Evolutionary conservation across 2,888 invertebrate species (phyloP), one percentile per base, ranked within the genome.

Genomic region (Lasiommata megera): DNA sequence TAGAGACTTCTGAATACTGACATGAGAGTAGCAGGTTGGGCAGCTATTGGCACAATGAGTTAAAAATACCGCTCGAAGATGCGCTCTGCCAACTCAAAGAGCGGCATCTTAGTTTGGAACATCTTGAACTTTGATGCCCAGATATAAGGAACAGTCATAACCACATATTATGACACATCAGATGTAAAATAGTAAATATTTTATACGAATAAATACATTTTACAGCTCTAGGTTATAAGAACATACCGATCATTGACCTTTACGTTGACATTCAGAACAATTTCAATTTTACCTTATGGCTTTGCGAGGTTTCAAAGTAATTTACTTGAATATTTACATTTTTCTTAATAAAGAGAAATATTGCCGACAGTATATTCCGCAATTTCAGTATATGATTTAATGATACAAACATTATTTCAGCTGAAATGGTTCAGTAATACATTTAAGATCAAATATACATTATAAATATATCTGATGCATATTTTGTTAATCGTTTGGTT

Each of bases 21-120:
- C 83, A 84, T 79, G 76, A 78, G 86, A 88, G 88, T 76, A 80
- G 77, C 82, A 75, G 71, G 79, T 82, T 77, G 79, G 81, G 82
- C 82, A 77, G 88, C 83, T 78, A 80, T 81, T 82, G 77, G 80
- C 80, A 88, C 82, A 89, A 85, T 89, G 90, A 90, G 90, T 88
- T 90, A 90, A 88, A 90, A 90, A 90, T 90, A 90, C 66, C 88
- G 86, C 87, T 87, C 85, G 65, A 84, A 88, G 89, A 89, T 85
- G 87, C 84, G 85, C 89, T 81, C 79, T 89, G 90, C 90, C 90
- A 90, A 89, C 77, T 85, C 80, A 73, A 76, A 73, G 77, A 78
- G 70, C 76, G 75, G 73, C 76, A 70, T 73, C 75, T 77, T 72
- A 79, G 79, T 81, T 80, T 82, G 80, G 78, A 82, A 79, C 80